Base-by-base conservation (phyloP, 2,888 invertebrate genomes). In the Hololepta plana region DNA sequence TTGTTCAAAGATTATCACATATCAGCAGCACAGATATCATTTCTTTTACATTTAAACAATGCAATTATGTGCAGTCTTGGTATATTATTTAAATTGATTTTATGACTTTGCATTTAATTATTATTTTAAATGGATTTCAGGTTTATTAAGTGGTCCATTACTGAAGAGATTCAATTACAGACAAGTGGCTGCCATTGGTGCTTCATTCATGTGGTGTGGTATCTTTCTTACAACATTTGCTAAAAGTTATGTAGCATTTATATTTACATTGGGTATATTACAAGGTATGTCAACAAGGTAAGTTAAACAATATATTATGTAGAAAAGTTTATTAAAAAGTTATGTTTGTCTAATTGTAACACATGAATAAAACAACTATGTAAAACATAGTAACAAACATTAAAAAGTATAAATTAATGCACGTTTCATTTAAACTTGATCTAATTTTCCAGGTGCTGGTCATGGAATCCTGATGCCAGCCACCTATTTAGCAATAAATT, bases 371-470 rank as follows among this genome's bases (percentile, higher is more conserved):
- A 17, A 17, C n/a, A 17, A 7, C n/a, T 17, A 7, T 17, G 7
- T 7, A 17, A 17, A 7, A 17, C 17, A 7, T 17, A 17, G n/a
- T 17, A n/a, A 7, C 17, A 17, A 7, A 7, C 7, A 17, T 17
- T 17, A 17, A 17, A 17, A 7, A 17, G 7, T 7, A 17, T 7
- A 17, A 17, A 17, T 17, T 17, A 7, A 7, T 17, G 7, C 7
- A 17, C 17, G 7, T 7, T 17, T n/a, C 17, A 7, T 17, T 7
- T 17, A 17, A 17, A 17, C 7, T 17, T n/a, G n/a, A n/a, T n/a
- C n/a, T n/a, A n/a, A n/a, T n/a, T n/a, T n/a, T n/a, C n/a, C 39
- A 62, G 62, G 61, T 20, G 32, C 56, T 17, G 62, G 62, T 2
- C 54, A 56, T 33, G 56, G 56, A 15, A 50, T 59, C 19, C 35